These are phyloP conservation scores for Pseudoatta argentina DNA, from an alignment of 1,140 invertebrate genomes.

Conservation along the genomic window DNA sequence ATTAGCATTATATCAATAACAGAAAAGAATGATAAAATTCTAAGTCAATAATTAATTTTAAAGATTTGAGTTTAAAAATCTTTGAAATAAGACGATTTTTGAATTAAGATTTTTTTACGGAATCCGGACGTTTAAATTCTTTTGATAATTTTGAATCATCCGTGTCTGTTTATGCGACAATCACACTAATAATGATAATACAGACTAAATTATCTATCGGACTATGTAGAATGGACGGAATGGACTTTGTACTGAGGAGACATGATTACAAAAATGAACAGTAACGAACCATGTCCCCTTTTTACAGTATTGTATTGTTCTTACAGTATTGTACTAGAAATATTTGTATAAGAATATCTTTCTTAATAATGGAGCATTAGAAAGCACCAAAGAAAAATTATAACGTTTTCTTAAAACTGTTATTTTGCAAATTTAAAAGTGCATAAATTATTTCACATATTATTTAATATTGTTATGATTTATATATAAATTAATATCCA, in stretches of 20 bases:
- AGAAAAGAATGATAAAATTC: background rate
- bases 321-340: background rate
- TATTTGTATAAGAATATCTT: background rate
- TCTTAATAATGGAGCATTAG: background rate
- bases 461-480: background rate
- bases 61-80: background rate
- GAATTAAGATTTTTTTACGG: background rate
- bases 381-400: background rate
- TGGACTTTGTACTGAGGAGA: slow-evolving; percentile 34
- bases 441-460: background rate
- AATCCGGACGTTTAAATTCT: background rate
- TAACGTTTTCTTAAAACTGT: background rate
- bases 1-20: background rate
- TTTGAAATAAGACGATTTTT: background rate
- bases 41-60: background rate
- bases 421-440: background rate
- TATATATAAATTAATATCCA: background rate
- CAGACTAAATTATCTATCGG: background rate
- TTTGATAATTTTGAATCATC: slow-evolving; percentile 27
- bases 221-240: slow-evolving; percentile 1
- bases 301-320: background rate
- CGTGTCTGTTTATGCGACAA: slow-evolving; percentile 3
- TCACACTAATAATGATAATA: slow-evolving; percentile 4
- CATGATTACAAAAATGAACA: slow-evolving; percentile 7
- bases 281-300: background rate